Percentiles rank a stretch among this genome's conserved stretches.
Conservation (phyloP, 1,140 invertebrate genomes). For the Brachionus rotundiformis region DNA sequence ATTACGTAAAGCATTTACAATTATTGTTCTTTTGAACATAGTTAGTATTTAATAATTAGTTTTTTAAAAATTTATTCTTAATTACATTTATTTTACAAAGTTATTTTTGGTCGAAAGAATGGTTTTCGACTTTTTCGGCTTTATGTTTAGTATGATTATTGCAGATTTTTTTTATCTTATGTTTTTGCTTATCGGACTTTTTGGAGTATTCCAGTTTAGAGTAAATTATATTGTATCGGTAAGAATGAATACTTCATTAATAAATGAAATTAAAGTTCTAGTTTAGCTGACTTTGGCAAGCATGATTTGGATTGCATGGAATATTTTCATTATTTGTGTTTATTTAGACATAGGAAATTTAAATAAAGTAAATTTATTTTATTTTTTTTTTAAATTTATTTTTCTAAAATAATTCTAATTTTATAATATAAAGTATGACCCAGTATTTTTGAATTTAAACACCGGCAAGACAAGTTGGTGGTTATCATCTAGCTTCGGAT, state of each 20-base stretch:
- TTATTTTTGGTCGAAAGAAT: constrained; percentile 31
- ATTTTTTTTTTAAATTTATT: background rate
- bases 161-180: constrained; percentile 35
- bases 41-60: background rate
- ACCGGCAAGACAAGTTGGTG: constrained; percentile 43
- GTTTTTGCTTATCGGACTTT: constrained; percentile 44
- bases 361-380: constrained; percentile 28
- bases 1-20: constrained; percentile 13
- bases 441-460: constrained; percentile 23
- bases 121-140: constrained; percentile 41
- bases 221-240: constrained; percentile 44
- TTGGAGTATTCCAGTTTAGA: constrained; percentile 42
- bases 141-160: constrained; percentile 47
- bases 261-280: background rate
- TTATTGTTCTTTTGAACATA: constrained; percentile 3
- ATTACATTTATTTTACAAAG: background rate
- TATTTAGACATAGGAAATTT: constrained; percentile 39
- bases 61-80: background rate
- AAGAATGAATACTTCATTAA: background rate
- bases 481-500: constrained; percentile 15
- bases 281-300: background rate
- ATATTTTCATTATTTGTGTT: constrained; percentile 50
- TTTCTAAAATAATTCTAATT: background rate
- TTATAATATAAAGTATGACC: constrained; percentile 33
- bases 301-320: constrained; percentile 44